Evolutionary conservation across 2,888 invertebrate species (phyloP).

Genomic region (Drosophila glabriapex): DNA sequence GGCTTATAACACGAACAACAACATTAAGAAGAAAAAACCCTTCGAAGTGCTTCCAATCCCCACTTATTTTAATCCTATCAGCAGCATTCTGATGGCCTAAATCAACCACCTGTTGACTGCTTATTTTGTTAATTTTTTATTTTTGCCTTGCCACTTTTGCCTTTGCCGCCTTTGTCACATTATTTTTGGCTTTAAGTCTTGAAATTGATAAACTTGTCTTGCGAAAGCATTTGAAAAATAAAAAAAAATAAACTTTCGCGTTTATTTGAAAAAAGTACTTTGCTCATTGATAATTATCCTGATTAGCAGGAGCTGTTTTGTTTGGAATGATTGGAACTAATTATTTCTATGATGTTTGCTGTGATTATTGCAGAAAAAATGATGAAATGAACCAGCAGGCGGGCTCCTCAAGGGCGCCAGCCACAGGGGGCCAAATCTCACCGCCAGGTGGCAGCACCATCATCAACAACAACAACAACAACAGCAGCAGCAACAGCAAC

Average conservation of each 20-base stretch:
- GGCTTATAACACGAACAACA: neutral
- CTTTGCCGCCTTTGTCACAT: slow-evolving; percentile 3
- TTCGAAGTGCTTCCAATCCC: neutral
- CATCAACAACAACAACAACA: slow-evolving; percentile 77
- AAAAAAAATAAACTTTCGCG: slow-evolving; percentile 42
- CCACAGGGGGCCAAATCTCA: slow-evolving; percentile 86
- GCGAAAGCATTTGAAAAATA: slow-evolving; percentile 19
- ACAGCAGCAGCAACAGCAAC: slow-evolving; percentile 77
- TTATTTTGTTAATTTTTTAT: no score
- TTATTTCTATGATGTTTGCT: slow-evolving; percentile 29
- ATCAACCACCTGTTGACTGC: slow-evolving; percentile 8
- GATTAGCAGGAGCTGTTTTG: neutral
- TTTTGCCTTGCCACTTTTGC: neutral
- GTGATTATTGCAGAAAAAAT: slow-evolving; percentile 83
- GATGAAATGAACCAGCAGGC: slow-evolving; percentile 86
- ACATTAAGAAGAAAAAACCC: neutral
- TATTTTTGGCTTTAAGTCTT: neutral
- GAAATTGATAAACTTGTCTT: slow-evolving; percentile 3
- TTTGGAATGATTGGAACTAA: slow-evolving; percentile 28
- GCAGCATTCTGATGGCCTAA: neutral
- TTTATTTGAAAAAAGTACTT: neutral
- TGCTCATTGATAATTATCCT: neutral
- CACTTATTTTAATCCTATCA: neutral
- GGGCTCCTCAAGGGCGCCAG: slow-evolving; percentile 86
- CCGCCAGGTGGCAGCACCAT: slow-evolving; percentile 84